phyloP scores from a whole-genome alignment of 2,888 invertebrate species.

The Heliconius ismenius region DNA sequence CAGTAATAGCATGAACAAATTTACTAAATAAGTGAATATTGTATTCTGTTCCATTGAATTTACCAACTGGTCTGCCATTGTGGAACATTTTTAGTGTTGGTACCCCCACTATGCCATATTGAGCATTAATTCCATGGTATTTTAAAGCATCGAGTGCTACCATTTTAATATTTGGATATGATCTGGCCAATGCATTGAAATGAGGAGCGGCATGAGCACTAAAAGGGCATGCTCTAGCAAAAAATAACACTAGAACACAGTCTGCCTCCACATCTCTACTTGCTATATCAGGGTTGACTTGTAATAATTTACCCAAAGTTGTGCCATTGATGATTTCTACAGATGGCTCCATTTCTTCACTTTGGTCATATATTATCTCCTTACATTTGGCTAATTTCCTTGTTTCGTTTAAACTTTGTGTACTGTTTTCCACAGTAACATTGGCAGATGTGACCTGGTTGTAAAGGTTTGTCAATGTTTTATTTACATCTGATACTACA shows the following conservation, averaged over 20 bases:
- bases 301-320: constrained; percentile 84
- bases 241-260: constrained; percentile 93
- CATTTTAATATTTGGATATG: constrained; percentile 92
- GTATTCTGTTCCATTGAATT: constrained; percentile 91
- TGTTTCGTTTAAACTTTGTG: constrained; percentile 67
- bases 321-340: constrained; percentile 88
- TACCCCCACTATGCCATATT: constrained; percentile 94
- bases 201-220: constrained; percentile 94
- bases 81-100: constrained; percentile 94
- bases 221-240: constrained; percentile 93
- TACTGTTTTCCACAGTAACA: constrained; percentile 67
- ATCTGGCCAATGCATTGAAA: constrained; percentile 93
- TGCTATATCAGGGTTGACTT: constrained; percentile 84
- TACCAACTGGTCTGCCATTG: constrained; percentile 91
- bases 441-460: constrained; percentile 75
- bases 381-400: constrained; percentile 73
- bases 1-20: constrained; percentile 90
- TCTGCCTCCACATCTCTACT: constrained; percentile 83
- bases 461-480: constrained; percentile 71
- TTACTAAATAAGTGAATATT: constrained; percentile 89
- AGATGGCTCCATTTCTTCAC: constrained; percentile 63
- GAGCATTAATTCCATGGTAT: constrained; percentile 92
- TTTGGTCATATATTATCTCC: constrained; percentile 65
- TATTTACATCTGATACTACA: constrained; percentile 74
- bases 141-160: constrained; percentile 94